Evolutionary conservation across 2,113 vertebrate genomes (phyloP).

Genomic region (Pachycephala philippinensis): DNA sequence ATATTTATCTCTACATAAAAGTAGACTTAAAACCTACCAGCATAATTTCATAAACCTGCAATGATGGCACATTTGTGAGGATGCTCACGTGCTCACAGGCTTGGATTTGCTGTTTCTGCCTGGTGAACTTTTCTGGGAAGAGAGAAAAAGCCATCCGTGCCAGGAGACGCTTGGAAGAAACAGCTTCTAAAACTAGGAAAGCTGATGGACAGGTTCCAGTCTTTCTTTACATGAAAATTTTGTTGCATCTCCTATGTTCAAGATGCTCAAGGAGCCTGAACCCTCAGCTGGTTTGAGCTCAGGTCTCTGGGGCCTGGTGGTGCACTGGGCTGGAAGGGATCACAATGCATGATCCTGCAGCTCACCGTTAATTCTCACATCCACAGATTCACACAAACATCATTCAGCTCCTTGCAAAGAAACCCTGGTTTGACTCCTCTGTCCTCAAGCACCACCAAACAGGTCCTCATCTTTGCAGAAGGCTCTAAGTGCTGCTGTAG

Average conservation of each 20-base stretch:
- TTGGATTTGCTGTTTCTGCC: not conserved
- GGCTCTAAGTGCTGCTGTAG: not conserved
- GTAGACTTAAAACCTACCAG: not conserved
- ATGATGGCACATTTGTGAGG: not conserved
- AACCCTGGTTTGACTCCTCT: not conserved
- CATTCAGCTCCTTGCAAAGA: not conserved
- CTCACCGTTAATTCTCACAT: not conserved
- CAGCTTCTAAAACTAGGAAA: not conserved
- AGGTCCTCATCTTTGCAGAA: not conserved
- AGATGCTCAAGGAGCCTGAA: not conserved
- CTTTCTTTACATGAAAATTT: not conserved
- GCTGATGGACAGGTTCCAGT: not conserved
- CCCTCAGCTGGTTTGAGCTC: not conserved
- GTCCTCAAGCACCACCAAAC: not conserved
- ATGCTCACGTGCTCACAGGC: not conserved
- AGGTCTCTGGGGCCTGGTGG: not conserved
- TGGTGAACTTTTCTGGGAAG: not conserved
- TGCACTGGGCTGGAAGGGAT: not conserved
- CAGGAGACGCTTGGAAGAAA: not conserved
- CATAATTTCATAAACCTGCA: not conserved
- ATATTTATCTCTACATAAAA: not conserved
- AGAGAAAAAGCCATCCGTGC: not conserved
- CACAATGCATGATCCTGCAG: not conserved
- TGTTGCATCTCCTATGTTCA: not conserved
- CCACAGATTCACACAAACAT: accelerated